Evolutionary conservation across 2,888 invertebrate genomes (phyloP).

Genomic region (Metallyticus violacea): DNA sequence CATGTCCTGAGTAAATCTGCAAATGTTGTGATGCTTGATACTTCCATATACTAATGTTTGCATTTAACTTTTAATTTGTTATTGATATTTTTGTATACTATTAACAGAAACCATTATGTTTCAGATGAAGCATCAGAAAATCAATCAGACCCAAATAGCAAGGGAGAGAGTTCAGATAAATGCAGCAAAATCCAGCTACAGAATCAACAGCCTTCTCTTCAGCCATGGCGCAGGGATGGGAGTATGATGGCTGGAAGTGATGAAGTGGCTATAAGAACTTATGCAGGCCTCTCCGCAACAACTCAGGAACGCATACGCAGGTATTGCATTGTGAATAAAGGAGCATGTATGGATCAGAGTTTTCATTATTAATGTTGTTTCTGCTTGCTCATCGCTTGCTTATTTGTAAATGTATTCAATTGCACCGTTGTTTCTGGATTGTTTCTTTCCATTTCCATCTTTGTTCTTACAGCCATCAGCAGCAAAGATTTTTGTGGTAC

Average conservation of each 20-base stretch:
- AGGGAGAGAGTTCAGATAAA: neutral
- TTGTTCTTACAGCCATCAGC: constrained; percentile 5
- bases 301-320: constrained; percentile 64
- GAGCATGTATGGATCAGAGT: neutral
- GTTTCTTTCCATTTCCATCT: neutral
- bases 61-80: too few species aligned
- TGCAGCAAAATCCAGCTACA: constrained; percentile 14
- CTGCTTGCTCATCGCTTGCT: constrained; percentile 6
- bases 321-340: constrained; percentile 32
- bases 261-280: constrained; percentile 54
- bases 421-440: neutral
- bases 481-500: neutral
- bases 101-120: neutral
- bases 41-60: too few species aligned
- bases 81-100: too few species aligned
- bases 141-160: neutral
- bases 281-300: constrained; percentile 56
- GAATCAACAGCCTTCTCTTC: constrained; percentile 11
- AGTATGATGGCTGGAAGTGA: constrained; percentile 39
- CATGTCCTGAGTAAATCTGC: too few species aligned
- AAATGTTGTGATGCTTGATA: too few species aligned
- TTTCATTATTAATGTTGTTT: neutral
- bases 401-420: neutral
- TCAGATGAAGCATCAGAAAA: neutral
- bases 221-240: neutral